Conservation (phyloP, 2,888 invertebrate species). For the Plusia festucae region DNA sequence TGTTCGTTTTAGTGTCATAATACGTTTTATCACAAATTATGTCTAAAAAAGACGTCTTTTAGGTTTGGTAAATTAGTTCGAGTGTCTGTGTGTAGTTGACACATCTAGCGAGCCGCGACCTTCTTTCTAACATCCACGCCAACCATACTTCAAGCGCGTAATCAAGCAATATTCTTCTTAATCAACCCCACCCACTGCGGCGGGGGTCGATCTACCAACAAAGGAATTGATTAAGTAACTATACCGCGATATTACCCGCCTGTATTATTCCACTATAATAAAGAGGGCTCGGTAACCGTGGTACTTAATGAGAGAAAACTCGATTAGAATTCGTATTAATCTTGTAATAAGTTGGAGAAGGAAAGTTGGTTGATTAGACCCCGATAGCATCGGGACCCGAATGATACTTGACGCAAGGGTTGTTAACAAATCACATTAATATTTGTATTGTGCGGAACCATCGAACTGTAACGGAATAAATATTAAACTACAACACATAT, state of each 20-base stretch:
- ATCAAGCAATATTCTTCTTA: constrained; percentile 89
- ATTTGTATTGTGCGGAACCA: neutral
- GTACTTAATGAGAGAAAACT: constrained; percentile 89
- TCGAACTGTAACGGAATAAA: neutral
- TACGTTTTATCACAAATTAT: neutral
- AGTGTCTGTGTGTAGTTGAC: constrained; percentile 29
- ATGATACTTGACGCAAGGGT: constrained; percentile 56
- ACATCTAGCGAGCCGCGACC: constrained; percentile 59
- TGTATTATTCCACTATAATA: constrained; percentile 88
- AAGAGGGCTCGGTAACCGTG: constrained; percentile 88
- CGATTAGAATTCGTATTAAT: constrained; percentile 89
- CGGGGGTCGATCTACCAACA: constrained; percentile 87
- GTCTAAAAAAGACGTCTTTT: too few species aligned
- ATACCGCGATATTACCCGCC: constrained; percentile 87
- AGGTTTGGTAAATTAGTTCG: neutral
- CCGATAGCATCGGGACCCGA: constrained; percentile 58
- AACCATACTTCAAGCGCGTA: constrained; percentile 84
- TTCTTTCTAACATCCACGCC: constrained; percentile 70
- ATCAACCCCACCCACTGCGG: constrained; percentile 87
- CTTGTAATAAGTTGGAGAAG: constrained; percentile 80
- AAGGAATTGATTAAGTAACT: constrained; percentile 90
- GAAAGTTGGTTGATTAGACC: constrained; percentile 80
- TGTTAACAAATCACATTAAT: constrained; percentile 22
- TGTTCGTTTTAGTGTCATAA: too few species aligned
- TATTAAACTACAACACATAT: neutral